phyloP scores from a whole-genome alignment of 2,888 invertebrate species.

The Agrypnus murinus region DNA sequence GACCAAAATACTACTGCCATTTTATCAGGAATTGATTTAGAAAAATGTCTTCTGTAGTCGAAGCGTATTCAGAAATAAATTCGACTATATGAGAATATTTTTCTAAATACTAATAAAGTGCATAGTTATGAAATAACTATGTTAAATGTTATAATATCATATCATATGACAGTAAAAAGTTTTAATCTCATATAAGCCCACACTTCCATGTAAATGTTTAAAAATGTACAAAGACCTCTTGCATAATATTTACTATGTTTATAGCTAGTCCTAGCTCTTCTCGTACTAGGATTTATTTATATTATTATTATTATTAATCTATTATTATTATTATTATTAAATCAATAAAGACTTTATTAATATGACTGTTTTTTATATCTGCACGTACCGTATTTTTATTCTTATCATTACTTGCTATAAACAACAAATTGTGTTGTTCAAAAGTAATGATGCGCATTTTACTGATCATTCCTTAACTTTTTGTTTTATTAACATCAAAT shows the following conservation, averaged over 20 bases:
- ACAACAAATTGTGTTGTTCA: too few relatives aligned
- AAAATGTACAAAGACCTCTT: slow-evolving; percentile 68
- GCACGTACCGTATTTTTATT: too few relatives aligned
- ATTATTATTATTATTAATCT: slow-evolving; percentile 56
- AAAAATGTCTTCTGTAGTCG: neutral
- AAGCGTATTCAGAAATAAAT: slow-evolving; percentile 3
- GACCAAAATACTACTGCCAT: slow-evolving; percentile 54
- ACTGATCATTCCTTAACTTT: too few relatives aligned
- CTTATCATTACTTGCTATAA: too few relatives aligned
- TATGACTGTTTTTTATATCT: slow-evolving; percentile 28
- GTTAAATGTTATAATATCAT: slow-evolving; percentile 44
- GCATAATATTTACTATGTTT: slow-evolving; percentile 66
- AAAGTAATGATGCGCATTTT: too few relatives aligned
- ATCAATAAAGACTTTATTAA: slow-evolving; percentile 66
- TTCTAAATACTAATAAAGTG: slow-evolving; percentile 18
- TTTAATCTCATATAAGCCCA: slow-evolving; percentile 52
- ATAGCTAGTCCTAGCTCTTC: slow-evolving; percentile 69
- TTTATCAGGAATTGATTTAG: slow-evolving; percentile 40
- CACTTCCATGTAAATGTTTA: slow-evolving; percentile 68
- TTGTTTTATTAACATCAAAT: too few relatives aligned
- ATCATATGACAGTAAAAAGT: slow-evolving; percentile 48
- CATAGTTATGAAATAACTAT: slow-evolving; percentile 28
- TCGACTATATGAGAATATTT: slow-evolving; percentile 3
- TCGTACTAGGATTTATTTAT: slow-evolving; percentile 69
- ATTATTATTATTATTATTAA: slow-evolving; percentile 54